These are phyloP conservation scores for Callionymus lyra DNA, from an alignment of 2,113 vertebrate genomes.

Conservation along the genomic window DNA sequence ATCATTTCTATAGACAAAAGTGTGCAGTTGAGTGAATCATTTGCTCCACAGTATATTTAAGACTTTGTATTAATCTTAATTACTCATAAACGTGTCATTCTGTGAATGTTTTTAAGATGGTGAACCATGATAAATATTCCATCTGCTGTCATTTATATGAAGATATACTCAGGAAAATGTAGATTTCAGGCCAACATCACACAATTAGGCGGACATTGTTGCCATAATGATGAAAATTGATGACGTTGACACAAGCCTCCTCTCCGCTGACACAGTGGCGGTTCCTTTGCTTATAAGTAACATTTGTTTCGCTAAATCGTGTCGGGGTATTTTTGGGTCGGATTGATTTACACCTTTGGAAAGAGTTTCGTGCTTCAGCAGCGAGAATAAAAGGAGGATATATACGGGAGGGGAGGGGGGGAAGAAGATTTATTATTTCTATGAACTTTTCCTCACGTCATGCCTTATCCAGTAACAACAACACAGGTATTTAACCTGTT, in stretches of 20 bases:
- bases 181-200: conserved; percentile 3
- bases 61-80: too few species aligned
- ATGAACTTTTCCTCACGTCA: conserved; percentile 51
- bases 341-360: conserved; percentile 63
- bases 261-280: conserved; percentile 45
- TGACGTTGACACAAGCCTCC: conserved; percentile 31
- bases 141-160: too few species aligned
- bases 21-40: too few species aligned
- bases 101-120: too few species aligned
- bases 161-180: conserved; percentile 18
- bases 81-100: too few species aligned
- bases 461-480: conserved; percentile 70
- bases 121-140: too few species aligned
- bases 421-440: conserved; percentile 52
- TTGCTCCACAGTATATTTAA: too few species aligned
- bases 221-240: conserved; percentile 51
- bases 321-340: conserved; percentile 40
- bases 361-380: conserved; percentile 39
- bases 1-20: too few species aligned
- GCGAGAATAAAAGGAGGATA: conserved; percentile 16
- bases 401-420: conserved; percentile 31
- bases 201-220: conserved; percentile 28
- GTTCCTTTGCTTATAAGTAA: conserved; percentile 40
- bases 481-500: conserved; percentile 73
- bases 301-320: conserved; percentile 48